phyloP scores from a whole-genome alignment of 2,113 vertebrate species.

The Spilogale gracilis region DNA sequence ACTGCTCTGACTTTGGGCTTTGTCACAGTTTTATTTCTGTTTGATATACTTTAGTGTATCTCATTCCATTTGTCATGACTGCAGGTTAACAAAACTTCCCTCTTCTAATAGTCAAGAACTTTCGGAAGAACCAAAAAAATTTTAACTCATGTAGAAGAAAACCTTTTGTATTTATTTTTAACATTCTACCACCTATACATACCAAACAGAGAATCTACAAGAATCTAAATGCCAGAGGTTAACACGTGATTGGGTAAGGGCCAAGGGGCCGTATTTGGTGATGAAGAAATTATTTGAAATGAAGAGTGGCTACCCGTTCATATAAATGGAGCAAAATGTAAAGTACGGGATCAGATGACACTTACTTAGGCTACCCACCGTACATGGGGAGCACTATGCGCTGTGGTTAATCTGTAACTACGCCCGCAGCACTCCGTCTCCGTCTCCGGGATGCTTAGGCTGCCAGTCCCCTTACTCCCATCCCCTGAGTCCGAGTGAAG shows the following conservation, averaged over 20 bases:
- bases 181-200: background rate
- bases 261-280: background rate
- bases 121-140: background rate
- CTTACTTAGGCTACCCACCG: background rate
- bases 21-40: background rate
- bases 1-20: background rate
- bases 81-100: constrained; percentile 19
- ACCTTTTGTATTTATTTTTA: background rate
- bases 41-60: background rate
- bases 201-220: background rate
- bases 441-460: too few relatives aligned
- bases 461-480: background rate
- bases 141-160: background rate
- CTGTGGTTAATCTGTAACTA: too few relatives aligned
- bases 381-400: background rate
- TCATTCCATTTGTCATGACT: background rate
- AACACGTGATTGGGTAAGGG: background rate
- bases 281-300: background rate
- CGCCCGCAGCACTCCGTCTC: too few relatives aligned
- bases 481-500: background rate
- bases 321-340: background rate
- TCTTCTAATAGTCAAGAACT: background rate
- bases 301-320: background rate
- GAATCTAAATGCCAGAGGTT: background rate
- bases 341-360: background rate